phyloP scores from a whole-genome alignment of 2,113 vertebrate species.

The Phasianus colchicus region DNA sequence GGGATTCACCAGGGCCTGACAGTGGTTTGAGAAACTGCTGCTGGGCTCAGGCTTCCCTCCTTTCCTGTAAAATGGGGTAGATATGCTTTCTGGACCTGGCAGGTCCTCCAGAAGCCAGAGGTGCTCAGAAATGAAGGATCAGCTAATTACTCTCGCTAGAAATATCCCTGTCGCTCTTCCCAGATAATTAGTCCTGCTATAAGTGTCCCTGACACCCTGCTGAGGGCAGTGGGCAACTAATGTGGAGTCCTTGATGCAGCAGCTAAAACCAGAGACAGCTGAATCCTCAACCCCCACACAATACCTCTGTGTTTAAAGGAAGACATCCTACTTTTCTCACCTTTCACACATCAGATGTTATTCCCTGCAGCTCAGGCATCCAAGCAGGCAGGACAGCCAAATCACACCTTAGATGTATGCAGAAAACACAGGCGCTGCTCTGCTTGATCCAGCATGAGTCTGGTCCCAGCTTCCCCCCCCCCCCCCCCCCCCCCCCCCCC shows the following conservation, averaged over 20 bases:
- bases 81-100: too few species aligned
- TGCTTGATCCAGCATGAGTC: accelerated
- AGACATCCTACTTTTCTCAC: neutral
- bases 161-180: too few species aligned
- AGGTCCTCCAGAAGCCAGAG: neutral
- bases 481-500: too few species aligned
- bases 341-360: neutral
- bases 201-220: neutral
- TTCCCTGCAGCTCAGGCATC: neutral
- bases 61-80: neutral
- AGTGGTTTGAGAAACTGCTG: neutral
- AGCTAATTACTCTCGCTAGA: neutral
- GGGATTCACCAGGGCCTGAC: neutral
- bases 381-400: neutral
- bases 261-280: neutral
- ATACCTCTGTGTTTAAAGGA: neutral
- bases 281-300: neutral
- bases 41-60: neutral
- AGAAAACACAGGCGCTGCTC: neutral
- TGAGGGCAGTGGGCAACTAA: neutral
- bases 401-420: accelerated
- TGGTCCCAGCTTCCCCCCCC: neutral
- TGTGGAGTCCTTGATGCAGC: neutral
- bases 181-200: neutral
- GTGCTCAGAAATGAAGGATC: neutral